Base-by-base conservation (phyloP, 2,888 invertebrate species). In the Nymphalis urticae region DNA sequence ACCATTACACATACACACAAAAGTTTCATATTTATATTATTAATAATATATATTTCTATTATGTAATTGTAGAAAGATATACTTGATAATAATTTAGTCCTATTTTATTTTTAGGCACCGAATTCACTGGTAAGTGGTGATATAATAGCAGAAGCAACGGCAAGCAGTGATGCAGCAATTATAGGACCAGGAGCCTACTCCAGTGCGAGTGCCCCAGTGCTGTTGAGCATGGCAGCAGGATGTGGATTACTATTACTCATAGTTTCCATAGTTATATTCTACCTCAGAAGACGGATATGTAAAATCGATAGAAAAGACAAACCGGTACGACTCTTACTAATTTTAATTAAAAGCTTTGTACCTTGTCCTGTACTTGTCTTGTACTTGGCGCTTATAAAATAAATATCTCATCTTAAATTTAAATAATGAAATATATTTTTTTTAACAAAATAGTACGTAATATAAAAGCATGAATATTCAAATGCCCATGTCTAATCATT, bases 241-340 rank as follows among this genome's bases (percentile, higher is more conserved):
- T 85, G 85, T 17, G 82, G 85, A 6, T 66, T 82, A 24, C 72
- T 89, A 7, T 75, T 90, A 58, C 74, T 90, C 69, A 66, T 90
- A 19, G 72, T 83, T 24, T 68, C 80, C 60, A 71, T 87, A 42
- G 75, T 86, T 51, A 75, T 88, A 60, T 82, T 86, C 77, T 90
- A 87, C 78, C 77, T 90, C 68, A 87, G 84, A 70, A 86, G 83
- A 79, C 80, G 88, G 16, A 85, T 86, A 58, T 84, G 89, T 65
- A 83, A 82, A n/a, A 85, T 87, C 13, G 85, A 90, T 70, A 88
- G 89, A 51, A 92, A 92, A 84, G 80, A 87, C 10, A 86, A 89
- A 77, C 92, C 90, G 81, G 92, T 92, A 85, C 85, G 81, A 67
- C 50, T 62, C 66, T 4, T 42, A 42, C 10, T 32, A 32, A 47